Evolutionary conservation across 2,888 invertebrate species (phyloP).

Genomic region (Cylindroiulus punctatus): DNA sequence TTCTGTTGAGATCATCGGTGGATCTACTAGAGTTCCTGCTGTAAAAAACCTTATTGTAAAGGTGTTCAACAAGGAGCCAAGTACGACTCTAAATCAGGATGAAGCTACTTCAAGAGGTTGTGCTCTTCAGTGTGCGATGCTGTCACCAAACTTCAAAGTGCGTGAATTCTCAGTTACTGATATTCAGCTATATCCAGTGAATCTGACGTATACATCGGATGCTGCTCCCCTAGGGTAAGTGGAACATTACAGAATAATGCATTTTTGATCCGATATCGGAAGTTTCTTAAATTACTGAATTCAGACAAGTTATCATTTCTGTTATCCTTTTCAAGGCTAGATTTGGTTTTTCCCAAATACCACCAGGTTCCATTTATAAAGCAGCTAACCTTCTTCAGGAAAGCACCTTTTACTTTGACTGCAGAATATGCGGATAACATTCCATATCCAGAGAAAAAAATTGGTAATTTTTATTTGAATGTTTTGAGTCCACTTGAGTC

Average conservation of each 20-base stretch:
- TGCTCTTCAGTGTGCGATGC: conserved; percentile 92
- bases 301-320: background rate
- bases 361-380: conserved; percentile 92
- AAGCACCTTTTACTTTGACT: conserved; percentile 85
- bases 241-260: background rate
- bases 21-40: conserved; percentile 92
- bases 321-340: conserved; percentile 73
- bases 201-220: conserved; percentile 71
- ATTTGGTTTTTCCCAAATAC: conserved; percentile 90
- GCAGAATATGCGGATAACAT: conserved; percentile 77
- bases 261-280: background rate
- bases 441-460: conserved; percentile 79
- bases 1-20: conserved; percentile 96
- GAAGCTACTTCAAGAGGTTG: conserved; percentile 97
- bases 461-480: conserved; percentile 71
- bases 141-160: conserved; percentile 96
- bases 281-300: background rate
- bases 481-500: too few relatives aligned
- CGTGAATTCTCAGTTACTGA: conserved; percentile 95
- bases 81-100: conserved; percentile 94
- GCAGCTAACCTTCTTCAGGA: conserved; percentile 90
- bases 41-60: conserved; percentile 89
- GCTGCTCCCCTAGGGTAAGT: conserved; percentile 9
- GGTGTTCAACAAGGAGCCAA: conserved; percentile 81
- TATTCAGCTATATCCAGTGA: conserved; percentile 83